Conservation (phyloP, 2,113 vertebrate genomes). For the Campylomormyrus tamandua region DNA sequence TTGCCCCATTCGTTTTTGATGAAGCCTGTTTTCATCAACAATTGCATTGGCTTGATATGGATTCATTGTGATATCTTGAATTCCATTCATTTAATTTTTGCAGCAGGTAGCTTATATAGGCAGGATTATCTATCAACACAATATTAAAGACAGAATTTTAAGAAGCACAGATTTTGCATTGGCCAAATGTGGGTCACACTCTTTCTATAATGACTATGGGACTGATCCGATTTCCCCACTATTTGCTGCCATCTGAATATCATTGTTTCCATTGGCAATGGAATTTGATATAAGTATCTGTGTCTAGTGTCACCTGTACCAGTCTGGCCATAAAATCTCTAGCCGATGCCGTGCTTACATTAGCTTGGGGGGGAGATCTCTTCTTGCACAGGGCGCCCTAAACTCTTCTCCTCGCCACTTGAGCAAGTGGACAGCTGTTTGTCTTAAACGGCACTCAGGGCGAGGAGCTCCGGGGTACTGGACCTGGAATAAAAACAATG, state of each 20-base stretch:
- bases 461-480: conserved; percentile 55
- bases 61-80: neutral
- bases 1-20: too few relatives aligned
- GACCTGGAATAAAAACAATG: conserved; percentile 62
- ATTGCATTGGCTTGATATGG: neutral
- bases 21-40: neutral
- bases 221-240: neutral
- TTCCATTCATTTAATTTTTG: neutral
- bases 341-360: neutral
- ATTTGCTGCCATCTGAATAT: neutral
- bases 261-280: neutral
- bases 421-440: conserved; percentile 47
- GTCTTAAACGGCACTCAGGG: conserved; percentile 56
- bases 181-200: neutral
- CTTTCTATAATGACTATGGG: neutral
- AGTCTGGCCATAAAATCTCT: neutral
- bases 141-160: neutral
- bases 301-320: neutral
- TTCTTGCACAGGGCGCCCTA: neutral
- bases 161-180: neutral
- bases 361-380: neutral
- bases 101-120: neutral
- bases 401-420: neutral
- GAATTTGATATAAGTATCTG: neutral
- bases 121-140: neutral